A percentile compares a stretch with the other conserved stretches of the same genome.
These are phyloP conservation scores for Metopia argyrocephala DNA, from an alignment of 2,888 invertebrate species.

Conservation along the genomic window DNA sequence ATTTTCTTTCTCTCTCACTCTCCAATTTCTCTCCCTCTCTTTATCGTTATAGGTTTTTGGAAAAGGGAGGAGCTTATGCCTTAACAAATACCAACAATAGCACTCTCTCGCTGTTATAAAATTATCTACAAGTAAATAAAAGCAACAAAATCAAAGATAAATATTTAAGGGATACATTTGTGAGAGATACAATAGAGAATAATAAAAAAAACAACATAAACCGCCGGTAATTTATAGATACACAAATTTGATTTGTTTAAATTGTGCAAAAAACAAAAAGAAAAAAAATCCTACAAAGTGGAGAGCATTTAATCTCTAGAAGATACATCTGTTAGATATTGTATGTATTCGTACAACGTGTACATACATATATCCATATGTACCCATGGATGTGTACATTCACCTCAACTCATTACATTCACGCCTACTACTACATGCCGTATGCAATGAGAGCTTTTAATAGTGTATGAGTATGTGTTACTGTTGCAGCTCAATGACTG, in stretches of 20 bases:
- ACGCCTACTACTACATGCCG: constrained; percentile 54
- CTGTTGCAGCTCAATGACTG: constrained; percentile 7
- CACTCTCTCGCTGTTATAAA: not conserved
- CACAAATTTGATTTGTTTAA: constrained; percentile 18
- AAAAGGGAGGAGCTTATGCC: constrained; percentile 32
- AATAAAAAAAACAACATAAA: not conserved
- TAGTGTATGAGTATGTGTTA: not conserved
- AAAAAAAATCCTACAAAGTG: not conserved
- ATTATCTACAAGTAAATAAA: not conserved
- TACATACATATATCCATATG: constrained; percentile 17
- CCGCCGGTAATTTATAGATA: constrained; percentile 41
- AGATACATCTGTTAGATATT: constrained; percentile 65
- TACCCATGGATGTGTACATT: constrained; percentile 10
- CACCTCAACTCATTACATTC: constrained; percentile 35
- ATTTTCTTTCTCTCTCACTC: not conserved
- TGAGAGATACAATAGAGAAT: not conserved
- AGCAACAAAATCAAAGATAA: not conserved
- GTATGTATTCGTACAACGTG: constrained; percentile 25
- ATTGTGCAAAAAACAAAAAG: constrained; percentile 11
- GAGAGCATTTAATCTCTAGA: constrained; percentile 5
- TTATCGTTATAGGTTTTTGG: too few relatives aligned
- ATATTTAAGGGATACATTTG: not conserved
- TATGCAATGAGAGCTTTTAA: constrained; percentile 8
- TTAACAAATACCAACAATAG: not conserved
- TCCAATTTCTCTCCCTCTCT: too few relatives aligned